phyloP scores from a whole-genome alignment of 2,797 vertebrate species.

The Spinus pinus region DNA sequence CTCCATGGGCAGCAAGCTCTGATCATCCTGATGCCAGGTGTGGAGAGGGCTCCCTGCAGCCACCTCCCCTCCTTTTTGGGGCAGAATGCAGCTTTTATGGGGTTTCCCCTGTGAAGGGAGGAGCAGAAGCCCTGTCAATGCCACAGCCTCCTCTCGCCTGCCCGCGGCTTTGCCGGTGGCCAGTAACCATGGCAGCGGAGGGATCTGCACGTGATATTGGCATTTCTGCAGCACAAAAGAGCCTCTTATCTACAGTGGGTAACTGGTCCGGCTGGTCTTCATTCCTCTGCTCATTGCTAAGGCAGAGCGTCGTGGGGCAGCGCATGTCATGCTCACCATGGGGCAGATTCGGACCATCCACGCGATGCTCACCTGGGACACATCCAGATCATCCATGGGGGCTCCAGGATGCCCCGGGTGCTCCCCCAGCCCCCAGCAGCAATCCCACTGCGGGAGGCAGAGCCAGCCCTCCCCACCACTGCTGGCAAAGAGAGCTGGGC shows the following conservation, averaged over 20 bases:
- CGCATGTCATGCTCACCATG: neutral
- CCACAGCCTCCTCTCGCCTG: neutral
- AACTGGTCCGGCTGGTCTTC: neutral
- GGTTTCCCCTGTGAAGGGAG: rapidly evolving
- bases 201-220: neutral
- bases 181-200: conserved; percentile 5
- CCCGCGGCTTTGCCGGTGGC: rapidly evolving
- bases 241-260: neutral
- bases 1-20: rapidly evolving
- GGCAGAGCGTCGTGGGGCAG: rapidly evolving
- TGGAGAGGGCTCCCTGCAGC: rapidly evolving
- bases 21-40: rapidly evolving
- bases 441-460: rapidly evolving
- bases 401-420: neutral
- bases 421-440: rapidly evolving
- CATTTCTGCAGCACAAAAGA: conserved; percentile 47
- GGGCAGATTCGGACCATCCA: rapidly evolving
- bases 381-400: rapidly evolving
- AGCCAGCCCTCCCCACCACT: rapidly evolving
- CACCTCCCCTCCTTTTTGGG: too few species aligned
- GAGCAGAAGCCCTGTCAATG: too few species aligned
- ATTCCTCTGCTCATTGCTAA: neutral
- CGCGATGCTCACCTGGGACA: rapidly evolving
- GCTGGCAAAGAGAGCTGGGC: neutral
- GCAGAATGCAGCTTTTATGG: neutral